These are phyloP conservation scores for Conchocele bisecta DNA, from an alignment of 2,888 invertebrate species.

Conservation along the genomic window DNA sequence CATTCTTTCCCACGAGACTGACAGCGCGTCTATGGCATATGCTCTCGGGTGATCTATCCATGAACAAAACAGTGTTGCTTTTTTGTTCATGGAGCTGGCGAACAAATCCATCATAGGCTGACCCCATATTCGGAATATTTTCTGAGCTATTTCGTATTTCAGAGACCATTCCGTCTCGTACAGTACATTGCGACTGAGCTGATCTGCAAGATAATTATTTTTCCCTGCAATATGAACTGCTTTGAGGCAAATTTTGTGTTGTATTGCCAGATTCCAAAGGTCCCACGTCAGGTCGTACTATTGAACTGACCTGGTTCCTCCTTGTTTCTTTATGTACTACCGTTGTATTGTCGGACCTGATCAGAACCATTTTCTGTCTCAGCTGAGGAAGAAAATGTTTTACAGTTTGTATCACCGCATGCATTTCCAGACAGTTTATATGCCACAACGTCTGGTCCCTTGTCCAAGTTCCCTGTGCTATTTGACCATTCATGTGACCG, in stretches of 20 bases:
- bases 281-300: slow-evolving; percentile 27
- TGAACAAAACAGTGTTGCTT: slow-evolving; percentile 30
- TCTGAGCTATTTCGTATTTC: slow-evolving; percentile 6
- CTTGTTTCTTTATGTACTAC: slow-evolving; percentile 38
- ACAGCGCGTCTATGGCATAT: slow-evolving; percentile 43
- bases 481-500: not conserved
- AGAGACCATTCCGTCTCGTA: slow-evolving; percentile 29
- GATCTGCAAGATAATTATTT: slow-evolving; percentile 16
- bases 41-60: slow-evolving; percentile 26
- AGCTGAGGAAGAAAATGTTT: not conserved
- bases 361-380: slow-evolving; percentile 8
- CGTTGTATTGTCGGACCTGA: slow-evolving; percentile 37
- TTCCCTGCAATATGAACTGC: slow-evolving; percentile 26
- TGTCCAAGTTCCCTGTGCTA: not conserved
- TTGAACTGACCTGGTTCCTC: slow-evolving; percentile 32
- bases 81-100: slow-evolving; percentile 19
- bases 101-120: slow-evolving; percentile 29
- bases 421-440: not conserved
- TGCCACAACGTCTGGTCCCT: not conserved
- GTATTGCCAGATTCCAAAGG: not conserved
- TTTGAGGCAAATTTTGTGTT: not conserved
- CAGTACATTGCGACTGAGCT: slow-evolving; percentile 1
- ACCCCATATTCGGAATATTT: not conserved
- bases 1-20: slow-evolving; percentile 37
- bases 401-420: not conserved